These are phyloP conservation scores for Mesocentrotus franciscanus DNA, from an alignment of 53 echinoderm and acorn worm species.

Conservation along the genomic window DNA sequence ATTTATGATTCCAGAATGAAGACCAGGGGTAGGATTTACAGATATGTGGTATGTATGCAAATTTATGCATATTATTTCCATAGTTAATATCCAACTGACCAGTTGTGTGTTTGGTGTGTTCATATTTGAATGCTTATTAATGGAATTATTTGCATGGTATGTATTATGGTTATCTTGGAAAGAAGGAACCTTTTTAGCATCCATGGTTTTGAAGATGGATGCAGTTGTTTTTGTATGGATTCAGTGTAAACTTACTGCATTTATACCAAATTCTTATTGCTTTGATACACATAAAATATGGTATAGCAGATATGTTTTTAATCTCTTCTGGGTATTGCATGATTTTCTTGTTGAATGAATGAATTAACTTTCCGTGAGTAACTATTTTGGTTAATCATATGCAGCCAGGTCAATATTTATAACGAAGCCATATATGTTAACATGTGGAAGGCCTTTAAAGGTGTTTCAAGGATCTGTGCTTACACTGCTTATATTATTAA, in stretches of 20 bases:
- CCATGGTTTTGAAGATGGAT: not conserved
- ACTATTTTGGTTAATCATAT: not conserved
- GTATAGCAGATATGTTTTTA: not conserved
- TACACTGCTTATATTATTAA: no score
- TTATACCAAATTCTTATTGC: not conserved
- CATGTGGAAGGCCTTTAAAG: not conserved
- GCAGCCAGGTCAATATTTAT: not conserved
- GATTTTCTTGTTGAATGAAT: not conserved
- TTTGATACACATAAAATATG: not conserved
- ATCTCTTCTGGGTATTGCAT: not conserved
- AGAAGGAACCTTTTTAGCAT: not conserved
- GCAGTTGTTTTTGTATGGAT: not conserved
- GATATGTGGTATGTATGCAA: constrained; percentile 72
- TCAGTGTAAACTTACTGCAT: not conserved
- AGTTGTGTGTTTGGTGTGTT: not conserved
- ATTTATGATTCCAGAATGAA: constrained; percentile 13
- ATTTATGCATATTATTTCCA: constrained; percentile 53
- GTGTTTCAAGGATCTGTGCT: no score
- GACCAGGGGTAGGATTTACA: constrained; percentile 55
- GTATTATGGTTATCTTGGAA: not conserved
- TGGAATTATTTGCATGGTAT: not conserved
- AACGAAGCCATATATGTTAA: not conserved
- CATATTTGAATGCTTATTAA: not conserved
- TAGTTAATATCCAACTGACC: not conserved
- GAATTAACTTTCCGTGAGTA: not conserved